A percentile compares a stretch with the other conserved stretches of the same genome.
These are phyloP conservation scores for Sterrhoptilus dennistouni DNA, from an alignment of 2,113 vertebrate species.

Conservation along the genomic window DNA sequence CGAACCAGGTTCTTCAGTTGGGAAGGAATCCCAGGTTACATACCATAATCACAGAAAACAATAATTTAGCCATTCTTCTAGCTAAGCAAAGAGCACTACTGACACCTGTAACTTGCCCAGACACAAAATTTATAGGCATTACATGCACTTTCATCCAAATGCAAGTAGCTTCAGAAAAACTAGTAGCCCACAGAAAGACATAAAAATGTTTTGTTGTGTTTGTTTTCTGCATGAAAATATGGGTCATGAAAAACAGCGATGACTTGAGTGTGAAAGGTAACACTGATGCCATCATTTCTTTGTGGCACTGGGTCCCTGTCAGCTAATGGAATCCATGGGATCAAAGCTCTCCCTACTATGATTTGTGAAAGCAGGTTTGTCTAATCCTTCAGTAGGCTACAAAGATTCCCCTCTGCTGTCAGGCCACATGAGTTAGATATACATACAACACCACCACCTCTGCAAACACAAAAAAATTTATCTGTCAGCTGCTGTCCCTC, in stretches of 20 bases:
- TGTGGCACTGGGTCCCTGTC: neutral
- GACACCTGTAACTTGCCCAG: neutral
- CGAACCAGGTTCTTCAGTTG: neutral
- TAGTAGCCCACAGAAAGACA: neutral
- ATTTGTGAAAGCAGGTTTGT: neutral
- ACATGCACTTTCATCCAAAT: neutral
- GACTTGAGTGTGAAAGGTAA: neutral
- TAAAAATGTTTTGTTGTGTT: neutral
- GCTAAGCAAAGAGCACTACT: neutral
- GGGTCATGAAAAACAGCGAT: neutral
- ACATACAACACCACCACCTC: neutral
- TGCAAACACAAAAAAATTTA: neutral
- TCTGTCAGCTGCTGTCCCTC: neutral
- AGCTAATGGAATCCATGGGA: neutral
- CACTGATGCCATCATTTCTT: neutral
- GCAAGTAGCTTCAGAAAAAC: neutral
- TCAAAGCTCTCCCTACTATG: neutral
- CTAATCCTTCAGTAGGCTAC: neutral
- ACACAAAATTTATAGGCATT: neutral
- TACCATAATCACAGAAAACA: neutral
- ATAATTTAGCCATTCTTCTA: neutral
- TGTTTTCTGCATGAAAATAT: neutral
- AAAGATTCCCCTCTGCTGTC: neutral
- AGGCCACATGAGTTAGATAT: neutral
- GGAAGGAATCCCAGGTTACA: neutral